Percentiles rank a stretch among this genome's conserved stretches.
phyloP scores from a whole-genome alignment of 2,113 vertebrate species.

The Neoarius graeffei region DNA sequence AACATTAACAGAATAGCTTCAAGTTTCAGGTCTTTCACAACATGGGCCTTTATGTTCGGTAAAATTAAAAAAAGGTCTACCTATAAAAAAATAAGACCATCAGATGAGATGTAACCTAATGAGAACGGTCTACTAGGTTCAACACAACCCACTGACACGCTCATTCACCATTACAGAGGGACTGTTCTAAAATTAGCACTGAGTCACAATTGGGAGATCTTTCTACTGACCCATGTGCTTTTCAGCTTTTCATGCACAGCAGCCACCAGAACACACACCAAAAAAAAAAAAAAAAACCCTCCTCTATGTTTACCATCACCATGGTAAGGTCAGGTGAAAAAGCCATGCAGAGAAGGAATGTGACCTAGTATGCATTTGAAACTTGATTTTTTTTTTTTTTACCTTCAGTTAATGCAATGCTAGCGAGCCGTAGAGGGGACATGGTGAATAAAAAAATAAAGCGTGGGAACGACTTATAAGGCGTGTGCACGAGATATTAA shows the following conservation, averaged over 20 bases:
- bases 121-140: conserved; percentile 40
- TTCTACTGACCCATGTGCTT: conserved; percentile 74
- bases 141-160: conserved; percentile 46
- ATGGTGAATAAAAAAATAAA: too few relatives aligned
- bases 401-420: background rate
- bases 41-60: conserved; percentile 35
- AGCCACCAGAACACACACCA: conserved; percentile 44
- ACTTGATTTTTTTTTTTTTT: background rate
- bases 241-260: conserved; percentile 56
- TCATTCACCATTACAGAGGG: conserved; percentile 43
- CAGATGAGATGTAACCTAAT: conserved; percentile 25
- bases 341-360: conserved; percentile 22
- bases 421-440: too few relatives aligned
- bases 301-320: conserved; percentile 32
- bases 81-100: conserved; percentile 27
- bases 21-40: conserved; percentile 29
- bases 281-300: conserved; percentile 19
- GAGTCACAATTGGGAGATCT: conserved; percentile 62
- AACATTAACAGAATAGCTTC: background rate
- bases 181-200: conserved; percentile 49
- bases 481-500: too few relatives aligned
- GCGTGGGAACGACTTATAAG: too few relatives aligned
- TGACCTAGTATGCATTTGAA: conserved; percentile 30
- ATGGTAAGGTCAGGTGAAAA: conserved; percentile 37
- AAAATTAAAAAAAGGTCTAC: background rate